Evolutionary conservation across 2,797 vertebrate genomes (phyloP), one percentile per base, ranked within the genome.

Genomic region (Coregonus suidteri): DNA sequence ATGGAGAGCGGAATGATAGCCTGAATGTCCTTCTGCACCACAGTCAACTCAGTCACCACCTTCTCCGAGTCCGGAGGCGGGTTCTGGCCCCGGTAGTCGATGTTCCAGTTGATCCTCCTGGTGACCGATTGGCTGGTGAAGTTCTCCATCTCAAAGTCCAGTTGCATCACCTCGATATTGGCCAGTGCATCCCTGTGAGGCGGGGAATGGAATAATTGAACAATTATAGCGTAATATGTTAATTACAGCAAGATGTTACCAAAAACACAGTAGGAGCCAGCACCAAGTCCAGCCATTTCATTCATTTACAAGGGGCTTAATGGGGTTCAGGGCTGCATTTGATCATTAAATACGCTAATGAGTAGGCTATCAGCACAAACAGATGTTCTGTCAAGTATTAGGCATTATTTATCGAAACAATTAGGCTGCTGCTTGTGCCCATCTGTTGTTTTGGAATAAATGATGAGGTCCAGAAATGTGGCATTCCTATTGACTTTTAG

Each of bases 71-170:
- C 97, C 0, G 96, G 94, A 0, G 94, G 92, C 0, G 97, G 95
- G 54, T 94, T 95, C 66, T 95, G 95, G 6, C 96, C 96, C 2
- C 95, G 95, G 91, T 99, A 99, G 89, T 99, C 98, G 0, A 99
- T 94, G 89, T 99, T 97, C 98, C 98, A 99, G 96, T 99, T 98
- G 93, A 99, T 99, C 76, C 98, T 94, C 15, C 98, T 93, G 0
- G 97, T 99, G 83, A 99, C 98, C 0, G 98, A 99, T 79, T 99
- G 97, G 92, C 98, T 99, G 85, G 98, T 99, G 92, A 99, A 99
- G 92, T 99, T 99, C 91, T 99, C 98, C 98, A 99, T 99, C 93
- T 99, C 98, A 0, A 99, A 99, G 83, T 99, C 97, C 90, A 99
- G 84, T 93, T 99, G 98, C 95, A 99, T 96, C 89, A 99, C 94